A percentile compares a stretch with the other conserved stretches of the same genome.
Conservation (phyloP, 2,113 vertebrate species). For the Ceratotherium simum region DNA sequence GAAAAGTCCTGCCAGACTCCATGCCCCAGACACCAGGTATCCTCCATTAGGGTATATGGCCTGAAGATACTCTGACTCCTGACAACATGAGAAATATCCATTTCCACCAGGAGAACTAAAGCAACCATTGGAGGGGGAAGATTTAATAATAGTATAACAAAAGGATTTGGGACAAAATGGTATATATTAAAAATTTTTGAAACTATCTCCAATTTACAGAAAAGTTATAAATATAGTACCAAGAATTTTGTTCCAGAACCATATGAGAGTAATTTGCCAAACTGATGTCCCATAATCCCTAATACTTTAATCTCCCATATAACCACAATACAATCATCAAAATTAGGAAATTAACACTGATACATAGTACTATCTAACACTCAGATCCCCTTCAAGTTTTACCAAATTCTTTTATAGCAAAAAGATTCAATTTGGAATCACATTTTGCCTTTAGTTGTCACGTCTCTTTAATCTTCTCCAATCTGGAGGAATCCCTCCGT, state of each 20-base stretch:
- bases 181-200: not conserved
- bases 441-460: not conserved
- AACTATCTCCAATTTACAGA: not conserved
- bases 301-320: not conserved
- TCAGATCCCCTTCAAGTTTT: conserved; percentile 16
- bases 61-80: not conserved
- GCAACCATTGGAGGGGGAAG: not conserved
- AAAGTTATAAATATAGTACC: not conserved
- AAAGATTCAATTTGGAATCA: conserved; percentile 5
- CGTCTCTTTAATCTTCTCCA: not conserved
- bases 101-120: conserved; percentile 62
- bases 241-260: not conserved
- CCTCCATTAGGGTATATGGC: not conserved
- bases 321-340: not conserved
- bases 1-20: not conserved
- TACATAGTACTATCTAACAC: not conserved
- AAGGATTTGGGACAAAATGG: conserved; percentile 66
- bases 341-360: conserved; percentile 16
- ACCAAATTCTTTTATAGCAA: not conserved
- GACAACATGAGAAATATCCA: conserved; percentile 39
- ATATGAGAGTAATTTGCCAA: not conserved
- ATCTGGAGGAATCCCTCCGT: not conserved
- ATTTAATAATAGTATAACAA: conserved; percentile 15
- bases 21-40: not conserved
- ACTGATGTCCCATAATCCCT: not conserved